These are phyloP conservation scores for Andrena haemorrhoa DNA, from an alignment of 2,888 invertebrate species.

Conservation along the genomic window DNA sequence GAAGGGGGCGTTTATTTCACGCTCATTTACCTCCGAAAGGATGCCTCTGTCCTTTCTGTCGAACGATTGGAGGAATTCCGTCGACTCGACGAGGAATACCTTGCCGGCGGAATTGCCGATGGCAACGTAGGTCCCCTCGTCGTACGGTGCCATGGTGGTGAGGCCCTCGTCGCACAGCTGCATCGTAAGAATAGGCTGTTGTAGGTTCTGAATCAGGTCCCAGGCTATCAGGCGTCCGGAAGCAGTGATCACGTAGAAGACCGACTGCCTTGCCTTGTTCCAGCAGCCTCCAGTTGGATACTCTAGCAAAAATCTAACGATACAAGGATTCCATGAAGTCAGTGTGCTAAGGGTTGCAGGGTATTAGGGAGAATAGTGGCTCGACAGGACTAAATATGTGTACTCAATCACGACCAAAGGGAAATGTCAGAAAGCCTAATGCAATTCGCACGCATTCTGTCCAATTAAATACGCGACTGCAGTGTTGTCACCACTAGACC, in stretches of 20 bases:
- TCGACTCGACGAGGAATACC: constrained; percentile 92
- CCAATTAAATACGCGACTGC: no score
- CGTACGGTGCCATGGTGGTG: constrained; percentile 89
- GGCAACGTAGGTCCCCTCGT: constrained; percentile 88
- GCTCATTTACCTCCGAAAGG: constrained; percentile 89
- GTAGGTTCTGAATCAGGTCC: constrained; percentile 95
- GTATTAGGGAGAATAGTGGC: no score
- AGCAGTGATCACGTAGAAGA: constrained; percentile 93
- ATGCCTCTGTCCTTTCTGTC: constrained; percentile 92
- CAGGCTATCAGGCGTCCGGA: constrained; percentile 95
- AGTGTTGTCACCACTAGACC: background rate
- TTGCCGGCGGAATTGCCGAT: constrained; percentile 93
- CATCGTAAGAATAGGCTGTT: constrained; percentile 91
- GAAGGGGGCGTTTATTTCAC: constrained; percentile 1
- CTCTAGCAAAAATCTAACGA: constrained; percentile 26
- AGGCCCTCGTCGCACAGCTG: constrained; percentile 90
- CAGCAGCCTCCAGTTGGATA: constrained; percentile 86
- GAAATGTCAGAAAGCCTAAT: no score
- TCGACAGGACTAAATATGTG: no score
- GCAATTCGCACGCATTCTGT: no score
- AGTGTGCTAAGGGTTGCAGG: no score
- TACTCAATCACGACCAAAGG: no score
- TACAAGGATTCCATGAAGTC: background rate
- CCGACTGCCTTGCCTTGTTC: constrained; percentile 91
- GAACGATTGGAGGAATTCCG: constrained; percentile 90